phyloP scores from a whole-genome alignment of 2,113 vertebrate genomes.

The Poecile atricapillus region DNA sequence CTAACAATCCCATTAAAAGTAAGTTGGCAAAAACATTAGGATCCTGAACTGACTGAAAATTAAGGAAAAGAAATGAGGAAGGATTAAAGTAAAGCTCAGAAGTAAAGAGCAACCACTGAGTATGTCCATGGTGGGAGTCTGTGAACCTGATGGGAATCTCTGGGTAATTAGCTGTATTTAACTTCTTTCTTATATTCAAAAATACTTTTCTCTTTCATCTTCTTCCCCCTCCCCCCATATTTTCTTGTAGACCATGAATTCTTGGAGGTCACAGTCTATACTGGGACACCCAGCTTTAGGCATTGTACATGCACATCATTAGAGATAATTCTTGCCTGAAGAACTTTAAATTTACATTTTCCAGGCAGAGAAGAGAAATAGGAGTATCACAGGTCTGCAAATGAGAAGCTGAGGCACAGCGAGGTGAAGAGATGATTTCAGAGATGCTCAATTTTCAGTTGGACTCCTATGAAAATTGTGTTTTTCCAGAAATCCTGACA shows the following conservation, averaged over 20 bases:
- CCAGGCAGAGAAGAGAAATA: background rate
- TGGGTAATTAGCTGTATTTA: conserved; percentile 20
- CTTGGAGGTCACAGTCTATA: background rate
- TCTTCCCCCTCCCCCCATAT: background rate
- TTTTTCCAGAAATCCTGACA: background rate
- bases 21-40: conserved; percentile 54
- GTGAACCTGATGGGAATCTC: conserved; percentile 9
- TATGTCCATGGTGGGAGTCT: conserved; percentile 7
- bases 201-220: background rate
- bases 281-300: background rate
- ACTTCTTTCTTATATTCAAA: background rate
- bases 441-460: background rate
- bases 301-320: fast-evolving
- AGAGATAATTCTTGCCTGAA: background rate
- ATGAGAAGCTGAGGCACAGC: background rate
- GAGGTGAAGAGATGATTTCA: background rate
- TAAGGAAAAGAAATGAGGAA: conserved; percentile 58
- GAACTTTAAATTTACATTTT: background rate
- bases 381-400: background rate
- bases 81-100: conserved; percentile 59
- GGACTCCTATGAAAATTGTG: background rate
- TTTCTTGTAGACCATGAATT: background rate
- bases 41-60: conserved; percentile 51
- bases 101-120: conserved; percentile 54
- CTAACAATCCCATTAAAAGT: conserved; percentile 65